Conservation (phyloP, 2,888 invertebrate species). For the Phaonia tiefii region DNA sequence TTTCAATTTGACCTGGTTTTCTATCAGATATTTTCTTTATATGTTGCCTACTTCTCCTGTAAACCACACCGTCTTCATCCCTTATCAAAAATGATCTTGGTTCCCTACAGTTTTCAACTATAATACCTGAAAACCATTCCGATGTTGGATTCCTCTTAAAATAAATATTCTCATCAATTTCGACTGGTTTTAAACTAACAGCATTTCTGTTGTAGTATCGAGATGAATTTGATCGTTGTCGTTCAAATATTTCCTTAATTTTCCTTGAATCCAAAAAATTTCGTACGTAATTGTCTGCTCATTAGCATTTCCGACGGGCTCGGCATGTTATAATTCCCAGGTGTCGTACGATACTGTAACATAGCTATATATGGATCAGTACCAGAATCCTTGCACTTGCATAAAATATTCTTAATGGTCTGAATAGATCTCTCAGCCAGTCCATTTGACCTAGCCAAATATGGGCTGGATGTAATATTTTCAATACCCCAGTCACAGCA, state of each 20-base stretch:
- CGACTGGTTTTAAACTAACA: conserved; percentile 20
- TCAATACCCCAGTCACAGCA: conserved; percentile 57
- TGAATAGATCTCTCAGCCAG: conserved; percentile 64
- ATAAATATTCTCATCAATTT: conserved; percentile 5
- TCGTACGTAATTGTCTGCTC: conserved; percentile 54
- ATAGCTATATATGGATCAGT: conserved; percentile 52
- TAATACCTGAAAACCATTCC: conserved; percentile 21
- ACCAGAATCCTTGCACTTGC: conserved; percentile 41
- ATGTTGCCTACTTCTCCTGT: conserved; percentile 41
- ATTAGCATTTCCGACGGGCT: conserved; percentile 59
- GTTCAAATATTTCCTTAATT: no score
- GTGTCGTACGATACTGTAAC: conserved; percentile 46
- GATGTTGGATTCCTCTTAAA: conserved; percentile 37
- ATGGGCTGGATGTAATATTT: conserved; percentile 62
- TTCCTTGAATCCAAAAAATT: conserved; percentile 1
- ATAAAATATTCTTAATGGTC: conserved; percentile 57
- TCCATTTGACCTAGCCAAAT: conserved; percentile 64
- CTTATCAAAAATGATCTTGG: no score
- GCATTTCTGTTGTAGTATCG: conserved; percentile 20
- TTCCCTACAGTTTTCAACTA: conserved; percentile 17
- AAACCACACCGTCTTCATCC: conserved; percentile 32
- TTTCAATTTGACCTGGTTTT: no score
- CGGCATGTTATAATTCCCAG: conserved; percentile 23
- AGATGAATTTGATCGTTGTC: no score
- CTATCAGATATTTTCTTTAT: conserved; percentile 17